Evolutionary conservation across 2,797 vertebrate genomes (phyloP).

Genomic region (Dermochelys coriacea): DNA sequence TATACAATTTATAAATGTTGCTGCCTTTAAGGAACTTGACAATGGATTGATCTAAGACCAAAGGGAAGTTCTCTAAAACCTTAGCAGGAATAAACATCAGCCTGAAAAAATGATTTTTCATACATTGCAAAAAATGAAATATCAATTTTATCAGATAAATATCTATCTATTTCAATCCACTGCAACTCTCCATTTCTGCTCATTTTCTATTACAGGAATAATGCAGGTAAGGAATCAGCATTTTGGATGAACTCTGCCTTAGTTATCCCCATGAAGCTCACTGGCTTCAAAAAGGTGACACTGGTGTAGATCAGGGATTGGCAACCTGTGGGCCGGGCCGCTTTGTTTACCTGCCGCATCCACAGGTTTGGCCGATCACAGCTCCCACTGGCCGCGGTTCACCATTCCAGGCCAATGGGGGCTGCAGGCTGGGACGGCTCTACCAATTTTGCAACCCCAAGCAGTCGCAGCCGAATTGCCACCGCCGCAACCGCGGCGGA

Average conservation of each 20-base stretch:
- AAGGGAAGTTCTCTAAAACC: conserved; percentile 2
- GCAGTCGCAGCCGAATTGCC: too few species aligned
- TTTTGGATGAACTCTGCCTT: conserved; percentile 25
- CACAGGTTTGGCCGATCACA: too few species aligned
- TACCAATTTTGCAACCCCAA: too few species aligned
- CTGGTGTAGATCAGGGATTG: not conserved
- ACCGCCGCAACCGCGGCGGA: too few species aligned
- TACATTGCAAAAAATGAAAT: conserved; percentile 45
- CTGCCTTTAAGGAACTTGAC: conserved; percentile 67
- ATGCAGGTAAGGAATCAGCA: conserved; percentile 4
- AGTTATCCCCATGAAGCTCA: conserved; percentile 38
- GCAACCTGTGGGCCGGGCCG: too few species aligned
- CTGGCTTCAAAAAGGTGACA: conserved; percentile 1
- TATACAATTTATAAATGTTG: conserved; percentile 52
- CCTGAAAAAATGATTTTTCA: conserved; percentile 49
- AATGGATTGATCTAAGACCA: conserved; percentile 50
- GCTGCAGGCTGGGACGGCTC: too few species aligned
- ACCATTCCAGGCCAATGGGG: too few species aligned
- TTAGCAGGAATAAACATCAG: conserved; percentile 57
- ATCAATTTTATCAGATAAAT: conserved; percentile 64
- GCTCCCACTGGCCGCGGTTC: too few species aligned
- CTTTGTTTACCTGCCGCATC: too few species aligned
- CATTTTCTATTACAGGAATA: conserved; percentile 44
- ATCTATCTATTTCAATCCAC: conserved; percentile 44
- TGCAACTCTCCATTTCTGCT: conserved; percentile 22